Evolutionary conservation across 2,113 vertebrate genomes (phyloP).

Genomic region (Melanotaenia duboulayi): DNA sequence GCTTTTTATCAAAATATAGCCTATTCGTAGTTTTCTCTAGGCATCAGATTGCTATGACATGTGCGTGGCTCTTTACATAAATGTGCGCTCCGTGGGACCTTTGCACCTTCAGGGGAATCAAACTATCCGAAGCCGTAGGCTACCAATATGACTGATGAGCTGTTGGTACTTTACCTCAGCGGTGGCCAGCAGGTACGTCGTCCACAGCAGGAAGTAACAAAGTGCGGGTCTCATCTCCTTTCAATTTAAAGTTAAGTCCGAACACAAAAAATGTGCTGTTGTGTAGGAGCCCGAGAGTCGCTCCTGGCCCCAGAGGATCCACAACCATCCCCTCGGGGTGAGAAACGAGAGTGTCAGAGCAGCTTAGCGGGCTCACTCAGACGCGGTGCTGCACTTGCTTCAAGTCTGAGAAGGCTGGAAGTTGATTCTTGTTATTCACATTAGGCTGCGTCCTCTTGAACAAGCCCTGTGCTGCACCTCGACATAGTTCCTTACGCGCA

Average conservation of each 20-base stretch:
- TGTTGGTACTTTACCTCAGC: constrained; percentile 88
- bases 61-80: constrained; percentile 11
- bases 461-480: constrained; percentile 72
- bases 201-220: constrained; percentile 90
- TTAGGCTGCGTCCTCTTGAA: constrained; percentile 56
- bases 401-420: constrained; percentile 38
- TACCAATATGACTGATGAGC: background rate
- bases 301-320: constrained; percentile 89
- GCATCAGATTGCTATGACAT: constrained; percentile 19
- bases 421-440: constrained; percentile 64
- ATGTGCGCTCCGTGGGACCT: constrained; percentile 48
- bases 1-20: constrained; percentile 16
- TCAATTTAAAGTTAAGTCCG: constrained; percentile 83
- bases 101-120: constrained; percentile 54
- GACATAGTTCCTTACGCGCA: constrained; percentile 85
- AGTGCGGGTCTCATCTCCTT: constrained; percentile 94
- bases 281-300: constrained; percentile 89
- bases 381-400: constrained; percentile 61
- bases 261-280: constrained; percentile 82
- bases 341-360: constrained; percentile 70
- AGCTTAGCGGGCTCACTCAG: constrained; percentile 47
- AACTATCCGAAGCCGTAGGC: constrained; percentile 11
- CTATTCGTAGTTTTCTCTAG: constrained; percentile 22
- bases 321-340: constrained; percentile 93
- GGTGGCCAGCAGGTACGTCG: constrained; percentile 87